These are phyloP conservation scores for Tetragonula clypearis DNA, from an alignment of 1,140 invertebrate genomes.

Conservation along the genomic window DNA sequence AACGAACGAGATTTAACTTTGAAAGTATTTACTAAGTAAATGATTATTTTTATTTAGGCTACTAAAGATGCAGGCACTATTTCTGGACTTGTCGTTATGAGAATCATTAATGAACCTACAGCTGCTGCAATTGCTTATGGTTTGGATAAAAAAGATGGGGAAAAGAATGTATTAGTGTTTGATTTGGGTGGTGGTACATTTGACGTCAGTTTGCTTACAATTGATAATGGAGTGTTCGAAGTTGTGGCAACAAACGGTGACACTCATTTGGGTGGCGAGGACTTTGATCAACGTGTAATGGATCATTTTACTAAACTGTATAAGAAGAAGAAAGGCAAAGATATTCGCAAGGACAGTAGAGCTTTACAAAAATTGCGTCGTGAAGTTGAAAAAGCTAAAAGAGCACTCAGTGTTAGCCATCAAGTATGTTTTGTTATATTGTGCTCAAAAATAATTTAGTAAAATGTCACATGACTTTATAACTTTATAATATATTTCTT, in stretches of 20 bases:
- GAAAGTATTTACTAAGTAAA: background rate
- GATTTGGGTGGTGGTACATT: conserved; percentile 99
- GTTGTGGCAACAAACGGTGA: conserved; percentile 99
- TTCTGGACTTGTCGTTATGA: conserved; percentile 97
- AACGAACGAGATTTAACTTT: background rate
- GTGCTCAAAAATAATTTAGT: background rate
- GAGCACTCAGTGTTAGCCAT: conserved; percentile 96
- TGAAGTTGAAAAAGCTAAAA: conserved; percentile 99
- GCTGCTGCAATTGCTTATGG: conserved; percentile 99
- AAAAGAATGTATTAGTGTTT: conserved; percentile 99
- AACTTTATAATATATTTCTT: background rate
- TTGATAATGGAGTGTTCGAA: conserved; percentile 98
- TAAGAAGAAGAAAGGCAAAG: conserved; percentile 99
- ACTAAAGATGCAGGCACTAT: conserved; percentile 96
- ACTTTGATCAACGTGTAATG: conserved; percentile 99
- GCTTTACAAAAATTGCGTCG: conserved; percentile 98
- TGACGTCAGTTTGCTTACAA: conserved; percentile 99
- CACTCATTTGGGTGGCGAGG: conserved; percentile 98
- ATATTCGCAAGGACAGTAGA: conserved; percentile 96
- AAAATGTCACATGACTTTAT: background rate
- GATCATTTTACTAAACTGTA: conserved; percentile 99
- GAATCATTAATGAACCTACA: conserved; percentile 99
- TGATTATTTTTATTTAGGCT: conserved; percentile 83
- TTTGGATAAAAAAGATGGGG: conserved; percentile 99
- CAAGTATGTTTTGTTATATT: conserved; percentile 82